Conservation (phyloP, 2,888 invertebrate species). For the Scotopteryx bipunctaria region DNA sequence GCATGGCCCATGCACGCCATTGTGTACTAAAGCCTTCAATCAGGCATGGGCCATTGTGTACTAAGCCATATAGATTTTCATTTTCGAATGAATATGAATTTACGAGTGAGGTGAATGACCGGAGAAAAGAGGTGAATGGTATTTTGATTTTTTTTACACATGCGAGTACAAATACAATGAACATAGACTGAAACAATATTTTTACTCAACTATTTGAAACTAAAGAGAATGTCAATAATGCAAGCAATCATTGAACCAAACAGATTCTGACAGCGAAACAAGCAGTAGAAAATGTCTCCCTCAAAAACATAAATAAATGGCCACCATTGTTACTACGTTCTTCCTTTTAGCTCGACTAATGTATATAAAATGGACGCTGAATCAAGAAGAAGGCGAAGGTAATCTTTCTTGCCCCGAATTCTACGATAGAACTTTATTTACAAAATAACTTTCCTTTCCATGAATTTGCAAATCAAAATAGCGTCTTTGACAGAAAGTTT, state of each 20-base stretch:
- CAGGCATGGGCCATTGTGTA: no score
- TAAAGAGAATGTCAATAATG: slow-evolving; percentile 15
- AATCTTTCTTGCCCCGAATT: slow-evolving; percentile 30
- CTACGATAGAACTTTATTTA: background rate
- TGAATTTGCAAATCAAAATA: slow-evolving; percentile 54
- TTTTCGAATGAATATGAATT: background rate
- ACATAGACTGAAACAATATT: background rate
- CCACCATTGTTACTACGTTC: slow-evolving; percentile 79
- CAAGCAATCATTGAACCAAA: slow-evolving; percentile 37
- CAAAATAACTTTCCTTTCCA: slow-evolving; percentile 37
- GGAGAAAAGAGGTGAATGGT: no score
- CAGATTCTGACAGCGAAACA: slow-evolving; percentile 60
- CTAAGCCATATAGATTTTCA: no score
- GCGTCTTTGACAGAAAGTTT: slow-evolving; percentile 69
- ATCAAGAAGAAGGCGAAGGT: slow-evolving; percentile 61
- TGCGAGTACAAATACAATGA: no score
- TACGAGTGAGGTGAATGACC: no score
- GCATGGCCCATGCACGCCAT: no score
- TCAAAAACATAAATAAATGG: slow-evolving; percentile 81
- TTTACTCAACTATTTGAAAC: slow-evolving; percentile 1
- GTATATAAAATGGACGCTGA: slow-evolving; percentile 80
- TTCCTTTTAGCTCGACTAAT: slow-evolving; percentile 68
- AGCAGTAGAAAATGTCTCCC: slow-evolving; percentile 56
- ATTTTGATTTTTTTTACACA: no score
- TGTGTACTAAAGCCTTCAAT: no score